Conservation (phyloP, 2,797 vertebrate genomes). For the Clangula hyemalis region DNA sequence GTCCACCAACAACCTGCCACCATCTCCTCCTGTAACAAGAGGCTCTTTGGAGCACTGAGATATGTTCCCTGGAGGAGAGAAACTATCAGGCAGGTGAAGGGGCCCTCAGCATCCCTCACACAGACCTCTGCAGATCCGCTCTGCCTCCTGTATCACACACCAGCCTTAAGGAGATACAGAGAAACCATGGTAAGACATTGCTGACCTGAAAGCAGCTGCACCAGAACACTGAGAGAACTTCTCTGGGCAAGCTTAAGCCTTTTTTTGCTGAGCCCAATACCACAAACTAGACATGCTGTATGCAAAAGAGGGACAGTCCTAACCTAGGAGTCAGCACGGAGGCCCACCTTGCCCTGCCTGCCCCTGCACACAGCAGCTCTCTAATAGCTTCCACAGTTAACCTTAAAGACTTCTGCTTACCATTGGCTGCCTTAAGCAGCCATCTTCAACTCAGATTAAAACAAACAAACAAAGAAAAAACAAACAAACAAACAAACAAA, state of each 20-base stretch:
- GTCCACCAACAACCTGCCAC: background rate
- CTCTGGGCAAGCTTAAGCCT: background rate
- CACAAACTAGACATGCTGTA: too few relatives aligned
- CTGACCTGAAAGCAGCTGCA: background rate
- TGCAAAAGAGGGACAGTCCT: background rate
- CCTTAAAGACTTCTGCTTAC: background rate
- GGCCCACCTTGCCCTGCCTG: background rate
- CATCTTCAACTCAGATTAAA: background rate
- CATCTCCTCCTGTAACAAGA: background rate
- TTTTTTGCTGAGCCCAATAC: background rate
- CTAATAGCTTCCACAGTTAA: background rate
- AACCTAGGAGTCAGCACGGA: background rate
- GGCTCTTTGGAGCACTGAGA: accelerated
- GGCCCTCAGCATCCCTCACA: background rate
- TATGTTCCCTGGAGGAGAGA: background rate
- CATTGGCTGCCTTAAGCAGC: background rate
- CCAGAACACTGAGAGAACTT: background rate
- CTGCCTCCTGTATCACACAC: background rate
- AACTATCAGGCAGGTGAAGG: background rate
- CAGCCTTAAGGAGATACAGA: background rate
- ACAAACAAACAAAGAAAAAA: too few relatives aligned
- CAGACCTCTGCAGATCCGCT: accelerated
- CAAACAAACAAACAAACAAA: too few relatives aligned
- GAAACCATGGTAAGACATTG: background rate
- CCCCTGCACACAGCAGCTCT: background rate